A percentile compares a stretch with the other conserved stretches of the same genome.
Conservation (phyloP, 2,797 vertebrate species). For the Dryobates pubescens region DNA sequence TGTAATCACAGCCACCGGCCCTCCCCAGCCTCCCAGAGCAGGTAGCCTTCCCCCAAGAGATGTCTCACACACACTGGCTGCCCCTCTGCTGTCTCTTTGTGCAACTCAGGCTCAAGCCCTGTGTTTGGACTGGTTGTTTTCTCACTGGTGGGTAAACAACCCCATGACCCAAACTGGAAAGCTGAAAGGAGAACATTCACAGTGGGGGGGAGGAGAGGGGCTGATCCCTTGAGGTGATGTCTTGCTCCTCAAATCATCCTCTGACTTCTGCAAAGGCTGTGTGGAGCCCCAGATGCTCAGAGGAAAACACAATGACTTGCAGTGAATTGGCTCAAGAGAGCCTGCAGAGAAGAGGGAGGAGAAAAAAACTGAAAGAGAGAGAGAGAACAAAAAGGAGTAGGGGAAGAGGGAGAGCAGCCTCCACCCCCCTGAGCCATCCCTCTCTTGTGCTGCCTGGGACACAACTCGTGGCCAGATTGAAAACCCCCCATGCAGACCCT, state of each 20-base stretch:
- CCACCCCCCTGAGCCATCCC: not conserved
- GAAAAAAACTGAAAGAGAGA: not conserved
- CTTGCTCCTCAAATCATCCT: not conserved
- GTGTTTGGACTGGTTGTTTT: not conserved
- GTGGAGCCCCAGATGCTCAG: not conserved
- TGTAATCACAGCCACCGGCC: not conserved
- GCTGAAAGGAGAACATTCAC: not conserved
- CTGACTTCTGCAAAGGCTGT: not conserved
- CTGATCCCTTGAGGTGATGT: not conserved
- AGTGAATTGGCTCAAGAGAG: not conserved
- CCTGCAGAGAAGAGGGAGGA: not conserved
- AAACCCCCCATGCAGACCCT: not conserved
- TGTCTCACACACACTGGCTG: fast-evolving
- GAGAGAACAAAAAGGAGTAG: not conserved
- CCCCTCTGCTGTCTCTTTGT: fast-evolving
- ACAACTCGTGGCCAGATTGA: not conserved
- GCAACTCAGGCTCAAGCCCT: fast-evolving
- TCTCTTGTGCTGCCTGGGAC: not conserved
- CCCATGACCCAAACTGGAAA: not conserved
- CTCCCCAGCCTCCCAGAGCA: not conserved
- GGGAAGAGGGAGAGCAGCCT: not conserved
- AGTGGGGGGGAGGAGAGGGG: not conserved
- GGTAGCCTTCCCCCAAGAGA: not conserved
- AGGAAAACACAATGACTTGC: not conserved
- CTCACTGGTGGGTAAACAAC: not conserved